Percentiles rank a stretch among this genome's conserved stretches.
These are phyloP conservation scores for Luperina testacea DNA, from an alignment of 2,888 invertebrate species.

Conservation along the genomic window DNA sequence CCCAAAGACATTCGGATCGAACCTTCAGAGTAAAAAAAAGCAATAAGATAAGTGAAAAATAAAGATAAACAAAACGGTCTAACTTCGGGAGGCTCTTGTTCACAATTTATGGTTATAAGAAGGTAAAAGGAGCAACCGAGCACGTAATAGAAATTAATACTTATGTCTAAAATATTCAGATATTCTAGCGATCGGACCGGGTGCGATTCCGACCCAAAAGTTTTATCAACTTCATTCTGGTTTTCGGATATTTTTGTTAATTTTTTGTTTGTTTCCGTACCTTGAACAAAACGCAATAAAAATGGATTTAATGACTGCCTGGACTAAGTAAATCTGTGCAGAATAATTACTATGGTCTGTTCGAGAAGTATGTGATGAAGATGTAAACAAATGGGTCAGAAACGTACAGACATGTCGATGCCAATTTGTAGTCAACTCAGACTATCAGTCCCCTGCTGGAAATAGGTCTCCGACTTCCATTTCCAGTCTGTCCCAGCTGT, in stretches of 20 bases:
- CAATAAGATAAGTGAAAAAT: slow-evolving; percentile 56
- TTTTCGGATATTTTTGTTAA: neutral
- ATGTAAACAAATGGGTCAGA: neutral
- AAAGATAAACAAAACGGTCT: slow-evolving; percentile 45
- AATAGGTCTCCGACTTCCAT: too few species aligned
- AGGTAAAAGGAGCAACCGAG: slow-evolving; percentile 42
- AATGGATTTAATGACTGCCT: neutral
- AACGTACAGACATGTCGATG: neutral
- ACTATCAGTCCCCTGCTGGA: too few species aligned
- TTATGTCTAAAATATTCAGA: slow-evolving; percentile 51
- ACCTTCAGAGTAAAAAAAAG: neutral
- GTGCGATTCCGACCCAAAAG: slow-evolving; percentile 21
- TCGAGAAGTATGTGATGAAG: neutral
- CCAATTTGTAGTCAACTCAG: neutral
- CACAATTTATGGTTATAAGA: slow-evolving; percentile 51
- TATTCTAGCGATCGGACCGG: slow-evolving; percentile 19
- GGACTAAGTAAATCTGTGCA: neutral
- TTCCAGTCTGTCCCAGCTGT: too few species aligned
- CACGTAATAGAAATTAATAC: slow-evolving; percentile 53
- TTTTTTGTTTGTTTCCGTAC: neutral
- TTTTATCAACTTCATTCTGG: neutral
- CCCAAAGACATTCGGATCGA: neutral
- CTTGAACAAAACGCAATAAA: neutral
- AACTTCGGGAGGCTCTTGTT: slow-evolving; percentile 39
- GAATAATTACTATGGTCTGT: neutral